Conservation (phyloP, 2,113 vertebrate species). For the Cairina moschata region DNA sequence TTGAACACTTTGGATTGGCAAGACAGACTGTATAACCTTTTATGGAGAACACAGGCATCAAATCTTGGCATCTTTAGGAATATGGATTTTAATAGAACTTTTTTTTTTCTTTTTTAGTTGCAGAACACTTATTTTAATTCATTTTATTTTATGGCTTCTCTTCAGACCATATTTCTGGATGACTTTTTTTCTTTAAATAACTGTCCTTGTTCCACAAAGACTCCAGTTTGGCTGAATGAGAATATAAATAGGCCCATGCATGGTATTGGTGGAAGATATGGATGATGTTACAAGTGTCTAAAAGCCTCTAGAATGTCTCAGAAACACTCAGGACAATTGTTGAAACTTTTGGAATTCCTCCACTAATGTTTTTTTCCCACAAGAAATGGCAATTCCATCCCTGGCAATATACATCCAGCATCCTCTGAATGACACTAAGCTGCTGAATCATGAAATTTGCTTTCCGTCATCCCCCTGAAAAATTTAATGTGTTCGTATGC, state of each 20-base stretch:
- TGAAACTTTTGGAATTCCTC: constrained; percentile 22
- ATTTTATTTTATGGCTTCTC: neutral
- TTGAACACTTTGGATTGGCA: neutral
- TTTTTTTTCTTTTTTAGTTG: neutral
- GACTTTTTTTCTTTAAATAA: constrained; percentile 6
- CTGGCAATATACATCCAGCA: neutral
- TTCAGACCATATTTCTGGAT: neutral
- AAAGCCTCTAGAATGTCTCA: constrained; percentile 15
- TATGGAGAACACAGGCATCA: neutral
- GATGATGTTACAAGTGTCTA: neutral
- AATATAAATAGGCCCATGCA: neutral
- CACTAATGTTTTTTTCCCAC: neutral
- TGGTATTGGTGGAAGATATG: neutral
- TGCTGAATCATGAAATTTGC: neutral
- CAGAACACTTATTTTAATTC: neutral
- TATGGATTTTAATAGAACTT: neutral
- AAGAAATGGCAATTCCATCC: neutral
- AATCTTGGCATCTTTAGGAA: neutral
- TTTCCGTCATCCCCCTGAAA: neutral
- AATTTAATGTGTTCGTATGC: neutral
- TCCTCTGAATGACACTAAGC: neutral
- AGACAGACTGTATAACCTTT: neutral
- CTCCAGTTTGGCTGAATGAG: neutral
- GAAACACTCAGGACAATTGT: neutral
- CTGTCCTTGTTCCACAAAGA: neutral